These are phyloP conservation scores for Dasyurus viverrinus DNA, from an alignment of 2,113 vertebrate genomes.

Conservation along the genomic window DNA sequence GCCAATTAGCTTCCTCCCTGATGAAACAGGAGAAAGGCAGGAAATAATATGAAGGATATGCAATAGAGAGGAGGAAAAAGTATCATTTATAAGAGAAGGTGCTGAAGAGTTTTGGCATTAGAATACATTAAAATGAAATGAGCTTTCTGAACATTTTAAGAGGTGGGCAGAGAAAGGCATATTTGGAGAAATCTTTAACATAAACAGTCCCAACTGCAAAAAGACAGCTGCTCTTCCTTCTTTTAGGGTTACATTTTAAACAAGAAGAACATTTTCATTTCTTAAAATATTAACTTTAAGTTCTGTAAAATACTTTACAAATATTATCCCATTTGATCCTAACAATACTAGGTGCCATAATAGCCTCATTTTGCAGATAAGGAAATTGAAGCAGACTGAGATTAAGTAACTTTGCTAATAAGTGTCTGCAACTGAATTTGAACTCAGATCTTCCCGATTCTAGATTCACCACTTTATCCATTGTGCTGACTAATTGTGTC, in stretches of 20 bases:
- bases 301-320: background rate
- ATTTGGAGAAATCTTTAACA: background rate
- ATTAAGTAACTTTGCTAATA: background rate
- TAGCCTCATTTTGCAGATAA: background rate
- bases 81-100: background rate
- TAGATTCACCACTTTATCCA: background rate
- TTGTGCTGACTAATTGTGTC: background rate
- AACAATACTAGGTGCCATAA: background rate
- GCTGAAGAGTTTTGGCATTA: conserved; percentile 31
- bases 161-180: background rate
- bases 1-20: conserved; percentile 51
- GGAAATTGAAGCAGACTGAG: background rate
- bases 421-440: background rate
- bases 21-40: conserved; percentile 32
- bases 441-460: background rate
- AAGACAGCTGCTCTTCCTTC: background rate
- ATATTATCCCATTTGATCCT: background rate
- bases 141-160: background rate
- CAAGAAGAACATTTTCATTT: background rate
- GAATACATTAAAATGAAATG: conserved; percentile 4
- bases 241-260: background rate
- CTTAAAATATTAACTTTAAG: background rate
- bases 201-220: background rate
- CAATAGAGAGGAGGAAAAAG: conserved; percentile 48
- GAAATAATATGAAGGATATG: conserved; percentile 25